Percentiles rank a stretch among this genome's conserved stretches.
phyloP scores from a whole-genome alignment of 2,888 invertebrate genomes.

The Drosophila differens region DNA sequence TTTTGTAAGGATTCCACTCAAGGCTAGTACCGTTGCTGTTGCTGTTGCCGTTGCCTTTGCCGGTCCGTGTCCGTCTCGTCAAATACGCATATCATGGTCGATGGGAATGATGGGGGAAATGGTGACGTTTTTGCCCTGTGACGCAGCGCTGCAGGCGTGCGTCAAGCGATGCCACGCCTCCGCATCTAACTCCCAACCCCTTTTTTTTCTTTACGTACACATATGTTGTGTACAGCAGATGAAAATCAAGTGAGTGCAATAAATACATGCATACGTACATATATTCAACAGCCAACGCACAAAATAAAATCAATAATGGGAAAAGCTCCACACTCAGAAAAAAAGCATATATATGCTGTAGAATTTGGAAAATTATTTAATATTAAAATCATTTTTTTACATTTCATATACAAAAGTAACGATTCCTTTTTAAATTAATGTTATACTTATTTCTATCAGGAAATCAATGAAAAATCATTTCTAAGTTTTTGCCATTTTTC shows the following conservation, averaged over 20 bases:
- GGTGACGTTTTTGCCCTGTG: constrained; percentile 39
- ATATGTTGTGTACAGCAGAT: constrained; percentile 42
- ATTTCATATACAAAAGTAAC: background rate
- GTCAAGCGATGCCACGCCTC: constrained; percentile 48
- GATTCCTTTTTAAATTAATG: background rate
- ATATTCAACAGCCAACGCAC: constrained; percentile 38
- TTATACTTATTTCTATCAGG: background rate
- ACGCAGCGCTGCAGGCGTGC: constrained; percentile 60
- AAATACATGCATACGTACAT: constrained; percentile 52
- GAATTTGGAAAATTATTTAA: background rate
- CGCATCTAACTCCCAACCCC: constrained; percentile 1
- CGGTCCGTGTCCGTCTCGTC: constrained; percentile 25
- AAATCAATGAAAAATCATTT: background rate
- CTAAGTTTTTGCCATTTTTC: background rate
- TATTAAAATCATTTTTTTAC: no score
- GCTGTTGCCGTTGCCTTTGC: constrained; percentile 6
- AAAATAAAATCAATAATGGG: constrained; percentile 67
- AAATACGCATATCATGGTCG: constrained; percentile 49
- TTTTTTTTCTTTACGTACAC: background rate
- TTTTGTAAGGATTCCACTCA: constrained; percentile 78
- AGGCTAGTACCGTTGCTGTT: constrained; percentile 52
- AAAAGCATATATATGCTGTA: background rate
- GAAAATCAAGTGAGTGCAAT: constrained; percentile 70
- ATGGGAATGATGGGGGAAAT: background rate
- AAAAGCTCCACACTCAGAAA: constrained; percentile 16